Evolutionary conservation across 2,888 invertebrate species (phyloP), one percentile per base, ranked within the genome.

Genomic region (Carabus problematicus): DNA sequence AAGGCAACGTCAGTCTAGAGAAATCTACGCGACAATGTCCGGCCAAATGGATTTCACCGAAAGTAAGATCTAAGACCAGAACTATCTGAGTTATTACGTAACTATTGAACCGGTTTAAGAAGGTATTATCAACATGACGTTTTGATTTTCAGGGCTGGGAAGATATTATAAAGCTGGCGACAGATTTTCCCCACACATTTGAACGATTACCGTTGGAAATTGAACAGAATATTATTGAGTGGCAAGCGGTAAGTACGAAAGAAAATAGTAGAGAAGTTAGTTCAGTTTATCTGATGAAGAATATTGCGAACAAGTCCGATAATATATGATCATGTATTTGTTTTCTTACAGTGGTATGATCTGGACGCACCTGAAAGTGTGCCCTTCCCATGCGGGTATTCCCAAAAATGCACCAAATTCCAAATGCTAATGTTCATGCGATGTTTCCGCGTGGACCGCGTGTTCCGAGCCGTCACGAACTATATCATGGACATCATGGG

Each of bases 391-490:
- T 84, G 87, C 75, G 85, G 85, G 1, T 95, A 93, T 80, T 86
- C 88, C n/a, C 82, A 86, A 3, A 84, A 78, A 8, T 78, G 93
- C 73, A 81, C 83, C 16, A 85, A 89, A 0, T 93, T 90, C 77
- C 84, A 94, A 79, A 81, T 88, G 66, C 83, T 97, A 63, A 91
- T 96, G 92, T 79, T 97, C 70, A 82, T 97, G 62, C 87, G 96
- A 14, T 97, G 96, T 79, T 95, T 97, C 84, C 88, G 96, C 19
- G 88, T 94, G 14, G 97, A 97, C 83, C 87, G 96, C 71, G 91
- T 96, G 64, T 94, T 92, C 82, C 86, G 93, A 73, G 91, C 92
- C n/a, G 88, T 96, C 72, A 91, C 91, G 40, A 88, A 92, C 79
- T 97, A 91, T 80, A 93, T 96, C 75, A 89, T 88, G 3, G 85